Evolutionary conservation across 2,888 invertebrate genomes (phyloP).

Genomic region (Aspidiotus rigidus): DNA sequence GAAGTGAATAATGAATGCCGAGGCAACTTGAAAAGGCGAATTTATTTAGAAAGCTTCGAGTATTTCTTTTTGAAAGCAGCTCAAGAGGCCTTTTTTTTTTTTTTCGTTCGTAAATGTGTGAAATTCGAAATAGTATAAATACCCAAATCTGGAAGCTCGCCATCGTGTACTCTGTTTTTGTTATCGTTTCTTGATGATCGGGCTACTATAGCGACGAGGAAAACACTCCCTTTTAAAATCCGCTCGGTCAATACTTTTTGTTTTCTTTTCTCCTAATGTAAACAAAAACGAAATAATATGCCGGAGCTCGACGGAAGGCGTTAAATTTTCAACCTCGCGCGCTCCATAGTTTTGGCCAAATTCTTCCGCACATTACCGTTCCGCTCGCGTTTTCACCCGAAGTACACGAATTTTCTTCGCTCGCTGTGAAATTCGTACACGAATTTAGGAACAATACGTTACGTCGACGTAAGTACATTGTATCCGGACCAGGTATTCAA

Average conservation of each 20-base stretch:
- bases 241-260: constrained; percentile 3
- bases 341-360: no score
- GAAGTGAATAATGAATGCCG: not conserved
- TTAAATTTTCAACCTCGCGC: not conserved
- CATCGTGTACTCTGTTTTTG: constrained; percentile 22
- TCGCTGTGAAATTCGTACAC: no score
- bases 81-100: not conserved
- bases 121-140: constrained; percentile 17
- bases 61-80: constrained; percentile 4
- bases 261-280: not conserved
- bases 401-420: no score
- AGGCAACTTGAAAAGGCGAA: not conserved
- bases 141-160: constrained; percentile 27
- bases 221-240: not conserved
- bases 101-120: constrained; percentile 7
- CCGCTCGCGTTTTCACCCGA: no score
- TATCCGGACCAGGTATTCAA: not conserved
- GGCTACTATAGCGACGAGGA: constrained; percentile 2
- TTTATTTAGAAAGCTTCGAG: constrained; percentile 4
- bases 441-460: not conserved
- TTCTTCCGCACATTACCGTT: no score
- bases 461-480: not conserved
- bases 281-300: not conserved
- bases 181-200: constrained; percentile 28
- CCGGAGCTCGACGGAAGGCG: not conserved